Conservation (phyloP, 2,113 vertebrate genomes). For the Dromiciops gliroides region DNA sequence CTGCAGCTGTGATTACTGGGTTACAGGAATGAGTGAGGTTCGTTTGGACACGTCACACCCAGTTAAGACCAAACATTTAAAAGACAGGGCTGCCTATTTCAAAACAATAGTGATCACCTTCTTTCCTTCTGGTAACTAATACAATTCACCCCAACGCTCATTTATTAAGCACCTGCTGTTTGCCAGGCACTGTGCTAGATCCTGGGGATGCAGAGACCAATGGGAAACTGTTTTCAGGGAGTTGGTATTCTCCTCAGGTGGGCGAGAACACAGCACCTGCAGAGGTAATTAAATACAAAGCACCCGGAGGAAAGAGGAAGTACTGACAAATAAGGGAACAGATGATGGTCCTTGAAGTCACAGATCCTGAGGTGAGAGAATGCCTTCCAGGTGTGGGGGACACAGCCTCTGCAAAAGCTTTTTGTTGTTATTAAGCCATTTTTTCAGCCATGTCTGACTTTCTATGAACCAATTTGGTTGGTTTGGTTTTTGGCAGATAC, state of each 20-base stretch:
- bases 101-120: neutral
- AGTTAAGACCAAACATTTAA: neutral
- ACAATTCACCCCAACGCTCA: neutral
- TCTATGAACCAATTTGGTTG: neutral
- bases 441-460: neutral
- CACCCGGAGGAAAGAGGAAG: neutral
- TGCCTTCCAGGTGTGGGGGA: neutral
- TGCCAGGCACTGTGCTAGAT: neutral
- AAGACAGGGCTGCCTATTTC: too few species aligned
- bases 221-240: neutral
- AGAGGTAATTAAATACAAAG: neutral
- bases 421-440: neutral
- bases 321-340: too few species aligned
- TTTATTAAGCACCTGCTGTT: neutral
- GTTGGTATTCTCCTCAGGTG: neutral
- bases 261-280: neutral
- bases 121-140: too few species aligned
- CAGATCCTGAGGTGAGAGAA: neutral
- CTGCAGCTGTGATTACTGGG: too few species aligned
- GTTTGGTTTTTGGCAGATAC: neutral
- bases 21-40: neutral
- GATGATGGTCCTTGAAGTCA: neutral
- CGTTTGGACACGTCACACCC: too few species aligned
- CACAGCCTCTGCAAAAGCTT: neutral
- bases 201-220: too few species aligned